These are phyloP conservation scores for Frieseomelitta varia DNA, from an alignment of 1,140 invertebrate genomes.

Conservation along the genomic window DNA sequence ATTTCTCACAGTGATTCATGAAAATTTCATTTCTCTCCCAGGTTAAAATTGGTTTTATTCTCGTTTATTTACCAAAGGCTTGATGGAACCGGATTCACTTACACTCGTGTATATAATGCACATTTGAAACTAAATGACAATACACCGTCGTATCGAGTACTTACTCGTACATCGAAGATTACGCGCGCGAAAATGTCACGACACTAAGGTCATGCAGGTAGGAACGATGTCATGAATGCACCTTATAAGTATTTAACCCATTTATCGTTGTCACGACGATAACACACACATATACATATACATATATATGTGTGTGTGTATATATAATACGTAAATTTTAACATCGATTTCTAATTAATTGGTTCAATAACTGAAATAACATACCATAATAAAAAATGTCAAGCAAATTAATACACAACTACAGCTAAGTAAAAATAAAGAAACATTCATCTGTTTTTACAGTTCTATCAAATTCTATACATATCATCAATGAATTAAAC, in stretches of 20 bases:
- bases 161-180: slow-evolving; percentile 47
- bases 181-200: slow-evolving; percentile 49
- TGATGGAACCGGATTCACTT: slow-evolving; percentile 36
- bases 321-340: slow-evolving; percentile 13
- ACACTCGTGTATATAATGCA: slow-evolving; percentile 26
- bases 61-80: neutral
- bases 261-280: slow-evolving; percentile 39
- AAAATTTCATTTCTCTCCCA: neutral
- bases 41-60: slow-evolving; percentile 16
- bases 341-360: slow-evolving; percentile 16
- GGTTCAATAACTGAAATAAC: slow-evolving; percentile 15
- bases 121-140: slow-evolving; percentile 36
- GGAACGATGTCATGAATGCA: slow-evolving; percentile 39
- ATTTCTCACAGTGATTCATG: neutral
- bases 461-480: neutral
- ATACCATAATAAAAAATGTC: neutral
- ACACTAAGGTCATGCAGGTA: slow-evolving; percentile 47
- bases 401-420: slow-evolving; percentile 1
- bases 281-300: neutral
- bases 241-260: slow-evolving; percentile 44
- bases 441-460: slow-evolving; percentile 1
- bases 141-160: slow-evolving; percentile 40
- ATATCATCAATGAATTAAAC: slow-evolving; percentile 1
- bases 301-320: neutral
- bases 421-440: neutral